These are phyloP conservation scores for Apis mellifera DNA, from an alignment of 1,140 invertebrate species.

Conservation along the genomic window Amel_HAv3.1 CM009945.2:6506501-6507000, in stretches of 20 bases:
- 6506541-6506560: too few relatives aligned
- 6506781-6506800: neutral
- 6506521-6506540: too few relatives aligned
- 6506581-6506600: too few relatives aligned
- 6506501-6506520: too few relatives aligned
- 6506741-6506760: neutral
- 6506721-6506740: neutral
- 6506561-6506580: too few relatives aligned
- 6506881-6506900: slow-evolving; percentile 27
- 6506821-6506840: slow-evolving; percentile 12
- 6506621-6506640: neutral
- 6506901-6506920: neutral
- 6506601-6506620: too few relatives aligned
- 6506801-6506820: neutral
- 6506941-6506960: slow-evolving; percentile 11
- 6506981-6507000: slow-evolving; percentile 30
- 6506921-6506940: neutral
- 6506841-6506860: neutral
- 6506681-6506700: neutral
- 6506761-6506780: too few relatives aligned
- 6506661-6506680: neutral
- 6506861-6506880: neutral
- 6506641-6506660: neutral
- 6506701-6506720: slow-evolving; percentile 20
- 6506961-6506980: slow-evolving; percentile 31